Evolutionary conservation across 2,797 vertebrate genomes (phyloP).

Genomic region (Clarias platycephalus): DNA sequence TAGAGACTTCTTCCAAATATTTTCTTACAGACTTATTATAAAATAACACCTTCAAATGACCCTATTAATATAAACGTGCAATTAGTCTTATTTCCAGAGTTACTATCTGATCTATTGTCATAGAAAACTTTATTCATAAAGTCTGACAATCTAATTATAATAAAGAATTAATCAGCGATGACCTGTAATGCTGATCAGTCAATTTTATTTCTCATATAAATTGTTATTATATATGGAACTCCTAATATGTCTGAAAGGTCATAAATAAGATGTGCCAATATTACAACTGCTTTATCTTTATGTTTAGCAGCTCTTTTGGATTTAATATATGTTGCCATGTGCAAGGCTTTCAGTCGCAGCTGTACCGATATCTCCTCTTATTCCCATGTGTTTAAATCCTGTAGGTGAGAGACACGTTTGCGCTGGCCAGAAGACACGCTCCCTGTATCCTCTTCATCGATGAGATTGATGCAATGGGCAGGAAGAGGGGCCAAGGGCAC

Average conservation of each 20-base stretch:
- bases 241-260: neutral
- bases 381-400: constrained; percentile 13
- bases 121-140: neutral
- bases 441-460: constrained; percentile 86
- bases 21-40: neutral
- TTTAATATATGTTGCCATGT: neutral
- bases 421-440: constrained; percentile 74
- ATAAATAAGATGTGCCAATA: neutral
- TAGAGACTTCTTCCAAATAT: neutral
- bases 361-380: neutral
- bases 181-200: neutral
- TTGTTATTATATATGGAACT: neutral
- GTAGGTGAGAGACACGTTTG: constrained; percentile 79
- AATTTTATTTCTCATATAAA: neutral
- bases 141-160: neutral
- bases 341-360: too few species aligned
- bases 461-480: constrained; percentile 82
- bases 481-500: constrained; percentile 71
- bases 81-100: neutral
- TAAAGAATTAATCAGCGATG: neutral
- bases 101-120: neutral
- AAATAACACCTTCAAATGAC: neutral
- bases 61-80: neutral
- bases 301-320: neutral
- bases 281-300: neutral